Base-by-base conservation (phyloP, 2,797 vertebrate genomes). In the Sebastes flavidus region DNA sequence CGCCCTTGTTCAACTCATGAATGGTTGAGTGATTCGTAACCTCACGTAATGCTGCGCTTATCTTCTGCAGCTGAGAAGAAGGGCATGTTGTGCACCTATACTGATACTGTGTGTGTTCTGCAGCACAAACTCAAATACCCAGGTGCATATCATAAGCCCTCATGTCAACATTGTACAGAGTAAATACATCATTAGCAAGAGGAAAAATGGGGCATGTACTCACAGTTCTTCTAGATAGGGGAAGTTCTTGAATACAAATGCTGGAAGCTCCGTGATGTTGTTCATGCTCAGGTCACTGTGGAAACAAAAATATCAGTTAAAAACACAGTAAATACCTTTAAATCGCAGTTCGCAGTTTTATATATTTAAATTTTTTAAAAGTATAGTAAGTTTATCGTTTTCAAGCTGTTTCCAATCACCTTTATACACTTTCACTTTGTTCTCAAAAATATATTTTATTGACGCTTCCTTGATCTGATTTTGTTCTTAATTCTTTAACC, bases 221-320 rank as follows among this genome's bases (percentile, higher is more conserved):
- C 93, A 99, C 99, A 99, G 93, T 88, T 99, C 99, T 88, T 99
- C 98, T 78, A 99, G 96, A 87, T 97, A 99, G 54, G 97, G 97
- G 70, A 99, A 96, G 87, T 97, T 98, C 95, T 96, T 98, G 94
- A 99, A 99, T 0, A 98, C 97, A 77, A 97, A 95, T 68, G 98
- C 97, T 86, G 97, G 97, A 71, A 99, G 95, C 87, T 97, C 97
- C 1, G 99, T 99, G 91, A 99, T 98, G 93, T 99, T 99, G 94
- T 99, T 99, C 99, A 99, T 99, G 93, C 99, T 99, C 92, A 99
- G 95, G 93, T 99, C 99, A 87, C 98, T 99, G 92, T 87, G 82
- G 85, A 92, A 88, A 87, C n/a, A 77, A 78, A 84, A 11, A 69
- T 11, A 54, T 55, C 18, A 14, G n/a, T 77, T 54, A 82, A 25